These are phyloP conservation scores for Dendrophyllia cribrosa DNA, from an alignment of 64 coral and sea anemone species.

Conservation along the genomic window DNA sequence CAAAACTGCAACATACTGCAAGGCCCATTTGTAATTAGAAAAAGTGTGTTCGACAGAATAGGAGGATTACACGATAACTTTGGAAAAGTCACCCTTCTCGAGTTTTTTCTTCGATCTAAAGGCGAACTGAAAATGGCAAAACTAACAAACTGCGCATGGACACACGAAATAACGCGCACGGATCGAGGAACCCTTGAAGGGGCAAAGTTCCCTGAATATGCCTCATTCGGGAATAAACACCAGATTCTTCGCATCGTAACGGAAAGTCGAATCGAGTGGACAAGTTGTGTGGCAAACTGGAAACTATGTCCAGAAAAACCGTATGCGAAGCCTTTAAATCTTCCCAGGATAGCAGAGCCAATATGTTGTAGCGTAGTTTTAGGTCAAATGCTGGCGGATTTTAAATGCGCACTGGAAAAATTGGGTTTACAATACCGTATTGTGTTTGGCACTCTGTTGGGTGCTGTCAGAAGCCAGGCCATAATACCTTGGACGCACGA, in stretches of 20 bases:
- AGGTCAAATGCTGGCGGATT: slow-evolving; percentile 67
- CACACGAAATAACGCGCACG: slow-evolving; percentile 22
- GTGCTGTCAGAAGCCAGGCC: slow-evolving; percentile 59
- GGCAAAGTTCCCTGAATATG: slow-evolving; percentile 67
- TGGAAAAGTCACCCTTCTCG: slow-evolving; percentile 61
- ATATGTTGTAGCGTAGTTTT: slow-evolving; percentile 70
- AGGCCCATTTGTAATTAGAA: slow-evolving; percentile 70
- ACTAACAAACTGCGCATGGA: slow-evolving; percentile 45
- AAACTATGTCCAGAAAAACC: slow-evolving; percentile 74
- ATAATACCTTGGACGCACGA: slow-evolving; percentile 79
- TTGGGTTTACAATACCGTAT: slow-evolving; percentile 64
- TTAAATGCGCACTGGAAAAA: slow-evolving; percentile 11
- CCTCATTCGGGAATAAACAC: slow-evolving; percentile 64
- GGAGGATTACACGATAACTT: slow-evolving; percentile 28
- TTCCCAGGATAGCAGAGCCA: slow-evolving; percentile 56
- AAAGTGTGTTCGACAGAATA: slow-evolving; percentile 45
- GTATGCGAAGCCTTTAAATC: slow-evolving; percentile 29
- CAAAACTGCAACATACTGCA: slow-evolving; percentile 70
- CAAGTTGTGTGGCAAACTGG: slow-evolving; percentile 46
- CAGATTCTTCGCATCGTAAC: slow-evolving; percentile 72
- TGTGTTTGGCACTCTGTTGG: slow-evolving; percentile 69
- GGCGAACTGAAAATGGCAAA: too few species aligned
- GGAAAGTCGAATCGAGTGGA: slow-evolving; percentile 73
- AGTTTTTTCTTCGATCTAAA: too few species aligned
- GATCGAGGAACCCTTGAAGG: slow-evolving; percentile 71